Base-by-base conservation (phyloP, 2,113 vertebrate genomes). In the Seriola aureovittata region DNA sequence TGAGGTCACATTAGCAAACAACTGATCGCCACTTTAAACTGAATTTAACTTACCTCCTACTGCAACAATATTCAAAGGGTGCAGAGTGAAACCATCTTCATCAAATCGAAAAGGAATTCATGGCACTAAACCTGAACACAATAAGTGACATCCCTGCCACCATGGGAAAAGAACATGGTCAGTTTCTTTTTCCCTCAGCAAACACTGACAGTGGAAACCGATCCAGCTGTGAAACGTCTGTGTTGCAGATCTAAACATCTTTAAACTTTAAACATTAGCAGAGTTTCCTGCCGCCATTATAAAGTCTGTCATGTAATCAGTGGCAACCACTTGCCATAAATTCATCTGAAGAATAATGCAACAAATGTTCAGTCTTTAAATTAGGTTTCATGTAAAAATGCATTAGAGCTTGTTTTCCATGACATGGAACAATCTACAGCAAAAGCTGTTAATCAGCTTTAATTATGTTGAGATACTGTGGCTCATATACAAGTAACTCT, bases 181-280 rank as follows among this genome's bases (percentile, higher is more conserved):
- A 1, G 9, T n/a, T n/a, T 46, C 34, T 21, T 25, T n/a, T 55
- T n/a, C 38, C 1, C 76, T 58, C 32, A 58, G n/a, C 36, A 54
- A 48, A 81, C 60, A 54, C 42, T 44, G 23, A 5, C 40, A 7
- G 16, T 71, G 55, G 67, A 85, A 85, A 80, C 38, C 13, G 48
- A 71, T 82, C 80, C 90, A 86, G 75, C 74, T 88, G 82, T 60
- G 72, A 57, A 48, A n/a, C 59, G 71, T 87, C 82, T 86, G 85
- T 23, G 23, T 52, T 14, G 29, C 80, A 83, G 48, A 81, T 77
- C 75, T 54, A 78, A 81, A 86, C 42, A 74, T 65, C 44, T 71
- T 75, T 70, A n/a, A 75, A 46, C 50, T 72, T 55, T 16, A 60
- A 85, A 88, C 50, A 68, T 48, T 38, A 71, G 69, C 72, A 71